Percentiles rank a stretch among this genome's conserved stretches.
Conservation (phyloP, 2,888 invertebrate genomes). For the Leptopilina syphax region DNA sequence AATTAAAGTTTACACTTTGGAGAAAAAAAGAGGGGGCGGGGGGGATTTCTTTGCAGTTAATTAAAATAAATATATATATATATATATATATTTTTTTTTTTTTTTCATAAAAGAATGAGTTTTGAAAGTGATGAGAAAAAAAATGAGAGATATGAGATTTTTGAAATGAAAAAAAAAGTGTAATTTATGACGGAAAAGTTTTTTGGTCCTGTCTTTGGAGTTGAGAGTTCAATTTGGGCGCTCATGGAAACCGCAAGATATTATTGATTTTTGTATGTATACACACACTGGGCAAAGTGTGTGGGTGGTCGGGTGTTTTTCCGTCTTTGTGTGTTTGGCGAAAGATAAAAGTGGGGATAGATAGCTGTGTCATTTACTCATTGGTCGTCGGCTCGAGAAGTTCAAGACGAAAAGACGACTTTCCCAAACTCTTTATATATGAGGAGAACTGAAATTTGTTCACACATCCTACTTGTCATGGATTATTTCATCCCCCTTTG, state of each 20-base stretch:
- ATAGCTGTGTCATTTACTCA: slow-evolving; percentile 71
- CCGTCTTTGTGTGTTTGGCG: slow-evolving; percentile 62
- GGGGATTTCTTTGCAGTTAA: background rate
- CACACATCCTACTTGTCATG: slow-evolving; percentile 20
- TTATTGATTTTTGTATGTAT: slow-evolving; percentile 75
- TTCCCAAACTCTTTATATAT: slow-evolving; percentile 31
- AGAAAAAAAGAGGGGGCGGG: background rate
- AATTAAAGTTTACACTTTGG: slow-evolving; percentile 33
- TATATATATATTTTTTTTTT: no score
- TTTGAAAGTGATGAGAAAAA: no score
- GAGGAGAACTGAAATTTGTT: slow-evolving; percentile 29
- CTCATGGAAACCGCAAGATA: slow-evolving; percentile 75
- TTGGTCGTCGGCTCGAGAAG: slow-evolving; percentile 61
- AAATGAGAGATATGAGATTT: no score
- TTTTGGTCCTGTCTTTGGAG: slow-evolving; percentile 17
- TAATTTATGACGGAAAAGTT: slow-evolving; percentile 31
- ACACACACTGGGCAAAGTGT: slow-evolving; percentile 44
- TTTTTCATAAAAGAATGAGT: no score
- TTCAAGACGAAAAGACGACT: slow-evolving; percentile 37
- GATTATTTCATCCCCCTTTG: slow-evolving; percentile 27
- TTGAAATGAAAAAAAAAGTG: background rate
- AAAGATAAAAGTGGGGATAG: slow-evolving; percentile 58
- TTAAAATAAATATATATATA: no score
- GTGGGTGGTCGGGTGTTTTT: slow-evolving; percentile 49
- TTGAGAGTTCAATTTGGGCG: slow-evolving; percentile 60